Evolutionary conservation across 2,113 vertebrate species (phyloP), one percentile per base, ranked within the genome.

Genomic region (Serinus canaria): DNA sequence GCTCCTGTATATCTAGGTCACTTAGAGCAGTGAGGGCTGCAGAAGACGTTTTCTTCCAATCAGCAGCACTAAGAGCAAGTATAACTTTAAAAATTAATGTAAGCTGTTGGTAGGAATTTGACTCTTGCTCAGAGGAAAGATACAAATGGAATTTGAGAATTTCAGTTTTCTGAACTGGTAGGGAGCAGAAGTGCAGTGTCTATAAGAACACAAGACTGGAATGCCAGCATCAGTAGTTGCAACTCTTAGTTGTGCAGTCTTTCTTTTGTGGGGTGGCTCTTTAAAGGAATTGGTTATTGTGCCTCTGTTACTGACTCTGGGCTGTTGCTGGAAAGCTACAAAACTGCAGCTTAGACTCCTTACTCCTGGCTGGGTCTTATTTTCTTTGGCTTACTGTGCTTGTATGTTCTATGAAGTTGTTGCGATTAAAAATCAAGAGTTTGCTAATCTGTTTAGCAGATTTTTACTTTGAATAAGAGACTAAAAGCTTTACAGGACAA

Each of bases 31-130:
- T 43, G 41, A 43, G 41, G 41, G 41, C 41, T 43, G 41, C 41
- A 43, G 41, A 43, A 43, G 41, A 43, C 6, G 41, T 43, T 43
- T 43, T 43, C 89, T 94, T 94, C 87, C 92, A 96, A 91, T 95
- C 91, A 97, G 77, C 83, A 73, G 66, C 0, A 0, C 52, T 72
- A 87, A 94, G 52, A 94, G 89, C 80, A 89, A 50, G 44, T 87
- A 72, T 64, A 78, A 87, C 83, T 95, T 97, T 87, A 95, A 97
- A 97, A 95, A 94, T 96, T 96, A 76, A 96, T 96, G 83, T 76
- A 60, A 92, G 69, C 69, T 53, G 66, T 95, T 93, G 95, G 64
- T 89, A 90, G 56, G 56, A 89, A 84, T 91, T 84, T 82, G 72
- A 88, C 64, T 91, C 80, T 81, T 82, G 62, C 80, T 94, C 44